These are phyloP conservation scores for Enhydra lutris DNA, from an alignment of 2,113 vertebrate species.

Conservation along the genomic window DNA sequence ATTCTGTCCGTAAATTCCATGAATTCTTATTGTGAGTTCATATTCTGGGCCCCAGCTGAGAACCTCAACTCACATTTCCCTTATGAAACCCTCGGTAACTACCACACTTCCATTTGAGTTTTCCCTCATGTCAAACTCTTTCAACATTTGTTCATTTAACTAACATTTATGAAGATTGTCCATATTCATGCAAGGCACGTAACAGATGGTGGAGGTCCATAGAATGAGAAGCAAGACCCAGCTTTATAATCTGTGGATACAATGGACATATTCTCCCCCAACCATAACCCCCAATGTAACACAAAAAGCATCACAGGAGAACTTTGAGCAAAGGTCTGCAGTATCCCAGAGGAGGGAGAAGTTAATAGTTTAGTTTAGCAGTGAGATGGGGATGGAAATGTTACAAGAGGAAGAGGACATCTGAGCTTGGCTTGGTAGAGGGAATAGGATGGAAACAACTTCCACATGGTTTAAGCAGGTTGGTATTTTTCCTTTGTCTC, in stretches of 20 bases:
- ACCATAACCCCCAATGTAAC: background rate
- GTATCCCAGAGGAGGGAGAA: background rate
- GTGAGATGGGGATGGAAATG: background rate
- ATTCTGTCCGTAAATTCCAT: background rate
- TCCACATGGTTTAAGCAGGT: background rate
- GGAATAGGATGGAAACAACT: background rate
- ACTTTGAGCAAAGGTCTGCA: background rate
- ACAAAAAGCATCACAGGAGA: background rate
- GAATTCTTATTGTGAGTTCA: background rate
- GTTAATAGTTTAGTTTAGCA: background rate
- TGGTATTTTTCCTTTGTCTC: background rate
- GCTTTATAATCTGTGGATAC: background rate
- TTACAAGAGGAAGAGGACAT: background rate
- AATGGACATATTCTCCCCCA: background rate
- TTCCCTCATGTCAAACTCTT: background rate
- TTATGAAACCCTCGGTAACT: background rate
- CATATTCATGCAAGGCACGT: background rate
- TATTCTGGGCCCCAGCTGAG: background rate
- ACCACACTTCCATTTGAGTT: background rate
- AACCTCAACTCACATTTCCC: background rate
- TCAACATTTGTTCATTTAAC: background rate
- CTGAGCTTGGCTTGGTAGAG: background rate
- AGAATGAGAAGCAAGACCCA: background rate
- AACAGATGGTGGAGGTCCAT: background rate
- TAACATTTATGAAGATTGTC: background rate